Evolutionary conservation across 2,797 vertebrate genomes (phyloP), one percentile per base, ranked within the genome.

Genomic region (Linurgus olivaceus): DNA sequence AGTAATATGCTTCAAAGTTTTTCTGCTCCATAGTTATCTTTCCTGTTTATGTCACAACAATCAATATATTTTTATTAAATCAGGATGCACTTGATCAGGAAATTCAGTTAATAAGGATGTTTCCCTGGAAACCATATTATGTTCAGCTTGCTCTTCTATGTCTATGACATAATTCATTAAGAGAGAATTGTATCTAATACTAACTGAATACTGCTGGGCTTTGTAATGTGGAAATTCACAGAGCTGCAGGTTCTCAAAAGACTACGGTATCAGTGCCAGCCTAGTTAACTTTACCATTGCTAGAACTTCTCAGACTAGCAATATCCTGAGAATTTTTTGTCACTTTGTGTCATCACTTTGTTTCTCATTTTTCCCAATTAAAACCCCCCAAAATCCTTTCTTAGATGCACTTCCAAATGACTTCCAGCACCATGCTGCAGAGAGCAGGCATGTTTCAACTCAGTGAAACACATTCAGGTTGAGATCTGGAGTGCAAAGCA

Each of bases 71-170:
- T 87, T 89, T 85, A 91, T 91, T 89, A 72, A 91, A 97, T 96
- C 91, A 97, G 95, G 94, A 96, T 93, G 61, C 6, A 51, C 33
- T 50, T 82, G 61, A 91, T 80, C n/a, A 83, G 81, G 92, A 93
- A 93, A 96, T 96, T 91, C 50, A 88, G 16, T 86, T 96, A 96
- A 83, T 71, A 89, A 86, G n/a, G 55, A 82, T 66, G 75, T 72
- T 97, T 74, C 68, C n/a, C 15, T 89, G 65, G 85, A 92, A 94
- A 94, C 29, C 4, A 8, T 51, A 72, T 71, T 94, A 75, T 28
- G 8, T 77, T 83, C 40, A 48, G 52, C 42, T 90, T 78, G 58
- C 12, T 93, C 19, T 21, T 89, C 67, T 38, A 65, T 16, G 54
- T 45, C 23, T 77, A 31, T 66, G 67, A 71, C 63, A 77, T 58